phyloP scores from a whole-genome alignment of 37 sponge, comb jelly and placozoan genomes.

The Bolinopsis microptera region DNA sequence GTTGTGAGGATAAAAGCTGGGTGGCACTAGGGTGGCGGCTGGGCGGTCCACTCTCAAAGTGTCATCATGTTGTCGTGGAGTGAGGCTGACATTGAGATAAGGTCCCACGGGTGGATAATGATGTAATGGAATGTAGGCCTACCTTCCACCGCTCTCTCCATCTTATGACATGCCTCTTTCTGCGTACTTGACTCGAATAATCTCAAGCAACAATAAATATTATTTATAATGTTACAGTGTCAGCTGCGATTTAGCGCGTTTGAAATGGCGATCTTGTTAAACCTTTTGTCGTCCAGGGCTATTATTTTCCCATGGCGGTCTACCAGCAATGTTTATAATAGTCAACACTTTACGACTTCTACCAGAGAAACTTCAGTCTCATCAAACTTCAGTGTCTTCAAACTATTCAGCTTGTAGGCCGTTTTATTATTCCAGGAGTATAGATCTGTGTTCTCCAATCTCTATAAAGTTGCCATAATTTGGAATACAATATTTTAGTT shows the following conservation, averaged over 20 bases:
- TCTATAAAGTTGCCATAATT: background rate
- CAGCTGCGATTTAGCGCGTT: background rate
- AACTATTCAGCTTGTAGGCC: no score
- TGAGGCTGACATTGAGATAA: background rate
- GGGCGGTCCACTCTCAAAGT: background rate
- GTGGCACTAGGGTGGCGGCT: background rate
- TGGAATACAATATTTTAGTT: background rate
- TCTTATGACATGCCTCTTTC: background rate
- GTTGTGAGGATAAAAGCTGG: no score
- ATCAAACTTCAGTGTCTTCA: no score
- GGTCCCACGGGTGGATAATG: background rate
- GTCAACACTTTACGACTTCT: no score
- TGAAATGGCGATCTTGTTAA: background rate
- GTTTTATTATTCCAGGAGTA: no score
- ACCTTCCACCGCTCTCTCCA: background rate
- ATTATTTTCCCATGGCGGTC: background rate
- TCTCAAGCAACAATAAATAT: background rate
- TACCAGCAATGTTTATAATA: background rate
- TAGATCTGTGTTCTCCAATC: no score
- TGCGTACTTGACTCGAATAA: background rate
- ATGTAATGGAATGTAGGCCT: background rate
- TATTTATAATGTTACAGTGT: background rate
- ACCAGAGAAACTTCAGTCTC: no score
- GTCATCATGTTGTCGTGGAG: background rate
- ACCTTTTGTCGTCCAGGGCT: background rate